Evolutionary conservation across 1,140 invertebrate genomes (phyloP), one percentile per base, ranked within the genome.

Genomic region (Sitobion miscanthi): DNA sequence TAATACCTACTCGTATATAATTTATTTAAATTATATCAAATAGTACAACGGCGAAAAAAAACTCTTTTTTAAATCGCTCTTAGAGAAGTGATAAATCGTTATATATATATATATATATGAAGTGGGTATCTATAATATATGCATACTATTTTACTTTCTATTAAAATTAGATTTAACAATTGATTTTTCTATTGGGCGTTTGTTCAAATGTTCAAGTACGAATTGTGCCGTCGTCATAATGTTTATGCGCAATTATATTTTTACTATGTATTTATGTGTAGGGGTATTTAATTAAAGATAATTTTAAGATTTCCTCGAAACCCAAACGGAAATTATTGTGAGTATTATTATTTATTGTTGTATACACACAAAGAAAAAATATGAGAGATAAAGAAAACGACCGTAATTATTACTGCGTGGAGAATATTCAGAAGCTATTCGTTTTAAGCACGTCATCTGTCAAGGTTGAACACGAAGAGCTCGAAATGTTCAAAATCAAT

Each of bases 21-120:
- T 86, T 45, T 86, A 47, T 86, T 86, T 86, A 86, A 86, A 86
- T 86, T 86, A 47, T 25, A 86, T 47, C 11, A 86, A 86, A 86
- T 47, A 47, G 8, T 86, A 30, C 45, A 47, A 54, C 52, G 52
- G 23, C 6, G 52, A 86, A 86, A 45, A 86, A 77, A 57, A n/a
- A 35, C 14, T 25, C 25, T 47, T 30, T 30, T 86, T 47, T 86
- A n/a, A 86, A 86, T 49, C 30, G 30, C 30, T 47, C 38, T 30
- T 47, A n/a, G 8, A 47, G 14, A 47, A 47, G 45, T 45, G 9
- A 86, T 30, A 86, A 86, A 7, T 86, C 25, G 45, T 86, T 77
- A 47, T 86, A 49, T 86, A 86, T 45, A 85, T 54, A 69, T n/a
- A 77, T 54, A 69, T 35, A 35, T n/a, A 77, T n/a, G 62, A 77